Evolutionary conservation across 2,113 vertebrate genomes (phyloP).

Genomic region (Tragulus kanchil): DNA sequence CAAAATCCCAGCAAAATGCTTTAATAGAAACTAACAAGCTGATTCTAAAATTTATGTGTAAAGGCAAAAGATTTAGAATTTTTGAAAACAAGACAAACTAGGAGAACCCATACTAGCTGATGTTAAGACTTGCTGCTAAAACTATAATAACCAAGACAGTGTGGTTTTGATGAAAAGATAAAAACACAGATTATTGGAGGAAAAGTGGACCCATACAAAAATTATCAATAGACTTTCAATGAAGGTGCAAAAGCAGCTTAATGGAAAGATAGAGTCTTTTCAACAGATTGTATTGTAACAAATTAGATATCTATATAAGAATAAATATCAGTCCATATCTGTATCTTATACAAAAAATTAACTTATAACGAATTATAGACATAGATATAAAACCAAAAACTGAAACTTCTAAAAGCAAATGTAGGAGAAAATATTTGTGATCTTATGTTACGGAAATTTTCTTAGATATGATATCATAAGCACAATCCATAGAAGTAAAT

Average conservation of each 20-base stretch:
- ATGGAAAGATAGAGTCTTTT: neutral
- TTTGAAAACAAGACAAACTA: neutral
- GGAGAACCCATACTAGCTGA: neutral
- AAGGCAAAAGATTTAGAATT: neutral
- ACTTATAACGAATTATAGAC: neutral
- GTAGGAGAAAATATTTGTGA: neutral
- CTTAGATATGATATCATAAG: neutral
- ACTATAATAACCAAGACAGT: neutral
- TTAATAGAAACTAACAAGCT: neutral
- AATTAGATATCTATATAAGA: neutral
- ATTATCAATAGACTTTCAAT: neutral
- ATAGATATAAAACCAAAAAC: neutral
- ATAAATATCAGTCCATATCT: neutral
- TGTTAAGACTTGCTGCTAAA: neutral
- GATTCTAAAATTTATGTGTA: neutral
- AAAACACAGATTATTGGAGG: neutral
- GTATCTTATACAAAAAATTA: neutral
- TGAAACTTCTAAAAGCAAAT: neutral
- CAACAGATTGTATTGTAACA: neutral
- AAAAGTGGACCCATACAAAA: neutral
- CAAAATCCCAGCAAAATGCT: neutral
- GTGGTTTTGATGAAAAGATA: neutral
- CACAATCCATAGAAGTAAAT: neutral
- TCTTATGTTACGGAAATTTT: neutral
- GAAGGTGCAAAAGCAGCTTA: neutral